A percentile compares a stretch with the other conserved stretches of the same genome.
phyloP scores from a whole-genome alignment of 2,888 invertebrate species.

The Drosophila melanosoma region DNA sequence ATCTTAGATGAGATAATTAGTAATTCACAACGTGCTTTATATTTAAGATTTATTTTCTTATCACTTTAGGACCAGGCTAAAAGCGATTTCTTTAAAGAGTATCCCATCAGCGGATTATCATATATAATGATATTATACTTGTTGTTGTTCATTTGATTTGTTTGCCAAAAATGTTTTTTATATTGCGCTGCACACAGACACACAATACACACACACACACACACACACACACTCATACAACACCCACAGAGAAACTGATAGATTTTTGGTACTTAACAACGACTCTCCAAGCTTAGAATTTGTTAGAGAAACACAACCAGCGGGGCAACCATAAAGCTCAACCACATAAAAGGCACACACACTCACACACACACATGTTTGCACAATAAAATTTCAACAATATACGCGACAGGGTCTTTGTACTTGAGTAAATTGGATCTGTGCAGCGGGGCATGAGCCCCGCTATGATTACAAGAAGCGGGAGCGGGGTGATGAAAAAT shows the following conservation, averaged over 20 bases:
- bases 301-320: conserved; percentile 63
- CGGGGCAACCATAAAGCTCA: conserved; percentile 77
- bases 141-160: conserved; percentile 64
- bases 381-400: conserved; percentile 80
- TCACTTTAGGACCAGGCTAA: neutral
- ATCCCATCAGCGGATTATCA: conserved; percentile 40
- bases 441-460: conserved; percentile 56
- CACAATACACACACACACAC: conserved; percentile 15
- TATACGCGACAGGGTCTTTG: conserved; percentile 78
- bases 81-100: conserved; percentile 43
- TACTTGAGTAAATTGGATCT: conserved; percentile 80
- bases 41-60: no score
- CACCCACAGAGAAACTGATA: conserved; percentile 10
- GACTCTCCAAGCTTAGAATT: conserved; percentile 47
- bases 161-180: conserved; percentile 76
- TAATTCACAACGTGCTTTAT: conserved; percentile 8
- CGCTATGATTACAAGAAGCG: neutral
- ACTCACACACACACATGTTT: conserved; percentile 55
- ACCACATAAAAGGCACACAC: conserved; percentile 23
- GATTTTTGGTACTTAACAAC: conserved; percentile 66
- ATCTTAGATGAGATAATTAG: neutral
- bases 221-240: neutral
- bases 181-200: conserved; percentile 58
- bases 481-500: conserved; percentile 56
- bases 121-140: conserved; percentile 6